A percentile compares a stretch with the other conserved stretches of the same genome.
Conservation (phyloP, 2,888 invertebrate genomes). For the Cynaeus angustus region DNA sequence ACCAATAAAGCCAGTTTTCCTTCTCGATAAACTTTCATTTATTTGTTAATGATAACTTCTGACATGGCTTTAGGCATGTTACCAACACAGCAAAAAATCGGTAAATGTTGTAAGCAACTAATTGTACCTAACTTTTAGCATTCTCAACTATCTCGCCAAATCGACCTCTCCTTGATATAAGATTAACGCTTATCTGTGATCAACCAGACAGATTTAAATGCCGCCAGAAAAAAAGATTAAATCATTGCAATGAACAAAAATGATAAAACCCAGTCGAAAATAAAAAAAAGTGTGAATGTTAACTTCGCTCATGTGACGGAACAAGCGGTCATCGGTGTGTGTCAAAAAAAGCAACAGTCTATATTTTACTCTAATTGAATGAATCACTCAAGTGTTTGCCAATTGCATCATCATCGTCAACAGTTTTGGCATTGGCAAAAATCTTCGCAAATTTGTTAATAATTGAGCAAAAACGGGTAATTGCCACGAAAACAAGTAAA, state of each 20-base stretch:
- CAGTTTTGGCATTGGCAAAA: slow-evolving; percentile 33
- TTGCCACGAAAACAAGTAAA: slow-evolving; percentile 11
- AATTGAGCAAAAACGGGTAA: slow-evolving; percentile 17
- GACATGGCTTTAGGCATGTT: background rate
- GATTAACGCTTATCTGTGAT: slow-evolving; percentile 34
- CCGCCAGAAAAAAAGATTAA: slow-evolving; percentile 13
- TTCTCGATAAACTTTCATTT: slow-evolving; percentile 26
- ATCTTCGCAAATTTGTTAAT: slow-evolving; percentile 32
- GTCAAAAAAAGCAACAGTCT: slow-evolving; percentile 14
- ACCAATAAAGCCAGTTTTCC: slow-evolving; percentile 8
- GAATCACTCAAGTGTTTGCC: slow-evolving; percentile 32
- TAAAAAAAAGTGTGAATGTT: background rate
- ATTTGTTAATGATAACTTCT: slow-evolving; percentile 33
- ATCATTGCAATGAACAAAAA: slow-evolving; percentile 6
- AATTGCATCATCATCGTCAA: slow-evolving; percentile 39
- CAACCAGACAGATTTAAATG: slow-evolving; percentile 16
- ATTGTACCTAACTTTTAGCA: slow-evolving; percentile 1
- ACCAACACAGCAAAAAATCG: background rate
- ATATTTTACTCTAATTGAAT: slow-evolving; percentile 24
- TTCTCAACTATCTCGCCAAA: background rate
- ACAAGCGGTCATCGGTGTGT: slow-evolving; percentile 6
- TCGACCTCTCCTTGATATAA: slow-evolving; percentile 26
- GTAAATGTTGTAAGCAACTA: background rate
- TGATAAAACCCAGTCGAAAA: background rate
- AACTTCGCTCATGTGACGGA: slow-evolving; percentile 1